Conservation (phyloP, 2,113 vertebrate species). For the Columba livia region DNA sequence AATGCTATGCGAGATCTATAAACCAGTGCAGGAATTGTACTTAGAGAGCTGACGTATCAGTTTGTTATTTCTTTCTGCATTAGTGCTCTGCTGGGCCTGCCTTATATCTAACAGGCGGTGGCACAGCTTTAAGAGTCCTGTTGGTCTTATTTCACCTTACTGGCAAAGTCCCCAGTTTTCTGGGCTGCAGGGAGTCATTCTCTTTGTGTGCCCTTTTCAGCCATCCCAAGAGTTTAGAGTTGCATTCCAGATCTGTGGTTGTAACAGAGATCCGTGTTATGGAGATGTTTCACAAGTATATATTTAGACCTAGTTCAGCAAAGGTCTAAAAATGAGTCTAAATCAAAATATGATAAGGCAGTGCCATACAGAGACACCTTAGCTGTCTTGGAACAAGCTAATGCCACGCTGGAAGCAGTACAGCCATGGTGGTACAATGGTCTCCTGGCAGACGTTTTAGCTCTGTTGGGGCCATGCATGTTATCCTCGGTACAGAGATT, state of each 20-base stretch:
- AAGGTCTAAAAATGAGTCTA: background rate
- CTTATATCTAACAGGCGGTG: background rate
- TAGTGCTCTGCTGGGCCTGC: background rate
- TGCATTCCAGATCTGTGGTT: background rate
- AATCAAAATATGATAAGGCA: background rate
- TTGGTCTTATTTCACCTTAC: background rate
- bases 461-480: background rate
- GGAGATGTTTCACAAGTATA: background rate
- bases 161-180: background rate
- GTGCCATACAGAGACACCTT: background rate
- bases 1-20: background rate
- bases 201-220: slow-evolving; percentile 4
- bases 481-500: background rate
- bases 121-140: background rate
- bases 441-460: background rate
- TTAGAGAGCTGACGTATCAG: background rate
- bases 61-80: background rate
- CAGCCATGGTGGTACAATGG: background rate
- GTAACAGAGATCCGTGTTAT: background rate
- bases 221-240: background rate
- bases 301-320: background rate
- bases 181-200: background rate
- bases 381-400: background rate
- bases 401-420: background rate
- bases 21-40: background rate